Base-by-base conservation (phyloP, 2,888 invertebrate genomes). In the Acrocera orbiculus region DNA sequence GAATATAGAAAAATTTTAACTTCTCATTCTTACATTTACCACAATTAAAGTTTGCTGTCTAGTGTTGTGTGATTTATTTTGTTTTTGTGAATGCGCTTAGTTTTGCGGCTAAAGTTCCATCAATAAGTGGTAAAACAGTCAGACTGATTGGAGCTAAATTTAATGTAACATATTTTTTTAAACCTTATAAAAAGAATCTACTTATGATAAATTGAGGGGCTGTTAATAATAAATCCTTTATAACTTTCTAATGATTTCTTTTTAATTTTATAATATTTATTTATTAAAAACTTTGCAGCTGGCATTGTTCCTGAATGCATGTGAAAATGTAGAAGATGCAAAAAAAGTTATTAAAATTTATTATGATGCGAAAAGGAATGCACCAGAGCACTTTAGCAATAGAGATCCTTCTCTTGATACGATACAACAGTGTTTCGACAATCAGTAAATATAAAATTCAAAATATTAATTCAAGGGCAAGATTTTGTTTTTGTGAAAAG, bases 311-410 rank as follows among this genome's bases (percentile, higher is more conserved):
- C 28, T 42, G 14, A 39, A 41, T 34, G 43, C 42, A 13, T 42
- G 41, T 28, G 23, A 26, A n/a, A 30, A 17, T 4, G 26, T 39
- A 11, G 42, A 42, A 15, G 34, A 38, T 15, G 42, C 43, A 3
- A 17, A 17, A 13, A 37, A 34, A 24, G 42, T 43, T 6, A 27
- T 78, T 44, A 63, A 66, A 42, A 64, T 64, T 37, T 76, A 71
- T 55, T 76, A 71, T 48, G 61, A 61, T 20, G 55, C 66, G 34
- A 64, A 70, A 40, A 65, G 65, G 42, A 66, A 65, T 42, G 62
- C 64, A 0, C 72, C 76, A 1, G 73, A 76, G 47, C 64, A 76
- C 42, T 77, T 76, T 46, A 64, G 63, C 34, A 64, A 70, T 38
- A 61, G 76, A 32, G 57, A 67, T 47, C 46, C 65, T 9, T 47